Evolutionary conservation across 2,888 invertebrate species (phyloP), one percentile per base, ranked within the genome.

Genomic region (Peribatodes rhomboidaria): DNA sequence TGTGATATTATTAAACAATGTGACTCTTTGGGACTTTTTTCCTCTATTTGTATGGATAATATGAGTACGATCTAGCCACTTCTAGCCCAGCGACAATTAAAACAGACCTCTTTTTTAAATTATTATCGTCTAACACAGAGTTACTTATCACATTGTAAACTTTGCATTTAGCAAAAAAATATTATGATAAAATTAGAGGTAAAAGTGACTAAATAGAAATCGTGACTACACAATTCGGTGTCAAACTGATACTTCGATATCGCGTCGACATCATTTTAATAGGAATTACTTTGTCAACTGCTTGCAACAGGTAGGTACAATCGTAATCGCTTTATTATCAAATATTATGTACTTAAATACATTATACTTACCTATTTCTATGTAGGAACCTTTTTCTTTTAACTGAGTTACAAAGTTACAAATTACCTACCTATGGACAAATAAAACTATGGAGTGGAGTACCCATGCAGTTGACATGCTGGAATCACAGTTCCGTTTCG

Each of bases 261-360:
- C 64, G 54, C 33, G 49, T 59, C 55, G 59, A 61, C 65, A 64
- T 70, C 60, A 67, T 35, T 35, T 56, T 65, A 69, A 64, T 47
- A 55, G 68, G 71, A 72, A 76, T 70, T 69, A 61, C 50, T 67
- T 66, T 66, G 62, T 67, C 68, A 61, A 61, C 37, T 64, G 35
- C 58, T 68, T 58, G 33, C 37, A 39, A 61, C 50, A 37, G 50
- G 20, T 20, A 18, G 50, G 35, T 37, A 50, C 50, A 70, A 74
- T 74, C 62, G 52, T 67, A 73, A 74, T 76, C 67, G 61, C 67
- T 67, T 41, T 55, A 61, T 68, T 76, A 76, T 77, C 72, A 66
- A 41, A 18, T 55, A 55, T 55, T 49, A 16, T 16, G 27, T 42
- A 14, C 35, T 20, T 50, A 7, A 18, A 33, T 33, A 9, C 16